Percentiles rank a stretch among this genome's conserved stretches.
phyloP scores from a whole-genome alignment of 2,113 vertebrate genomes.

The Psilopsiagon aymara region DNA sequence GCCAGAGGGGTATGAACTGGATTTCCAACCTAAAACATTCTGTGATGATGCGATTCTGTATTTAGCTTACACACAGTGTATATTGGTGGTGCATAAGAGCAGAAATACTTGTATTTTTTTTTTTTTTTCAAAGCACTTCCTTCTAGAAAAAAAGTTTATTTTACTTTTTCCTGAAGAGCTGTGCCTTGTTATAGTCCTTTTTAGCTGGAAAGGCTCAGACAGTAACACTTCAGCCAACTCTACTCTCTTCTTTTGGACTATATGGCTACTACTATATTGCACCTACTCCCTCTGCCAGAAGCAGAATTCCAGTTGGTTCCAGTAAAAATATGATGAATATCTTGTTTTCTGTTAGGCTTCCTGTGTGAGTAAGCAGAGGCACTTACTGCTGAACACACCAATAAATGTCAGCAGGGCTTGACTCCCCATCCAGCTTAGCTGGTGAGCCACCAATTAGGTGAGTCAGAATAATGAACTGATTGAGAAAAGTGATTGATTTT shows the following conservation, averaged over 20 bases:
- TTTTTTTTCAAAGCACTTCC: neutral
- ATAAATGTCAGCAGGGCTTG: neutral
- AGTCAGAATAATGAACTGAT: neutral
- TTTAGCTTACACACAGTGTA: neutral
- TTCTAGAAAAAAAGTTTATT: neutral
- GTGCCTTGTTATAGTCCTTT: neutral
- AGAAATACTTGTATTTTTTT: neutral
- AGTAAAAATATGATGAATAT: neutral
- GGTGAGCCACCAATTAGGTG: neutral
- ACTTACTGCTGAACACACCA: neutral
- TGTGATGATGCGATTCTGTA: neutral
- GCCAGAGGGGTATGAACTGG: neutral
- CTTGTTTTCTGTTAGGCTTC: neutral
- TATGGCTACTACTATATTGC: neutral
- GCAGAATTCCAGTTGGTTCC: neutral
- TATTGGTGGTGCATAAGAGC: neutral
- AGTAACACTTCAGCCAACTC: neutral
- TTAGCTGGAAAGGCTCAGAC: neutral
- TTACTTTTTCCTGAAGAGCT: neutral
- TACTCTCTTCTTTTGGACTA: neutral
- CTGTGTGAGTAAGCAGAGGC: neutral
- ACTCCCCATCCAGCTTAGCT: neutral
- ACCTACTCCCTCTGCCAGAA: neutral
- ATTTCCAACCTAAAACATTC: neutral
- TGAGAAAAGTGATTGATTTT: neutral